These are phyloP conservation scores for Leistus spinibarbis DNA, from an alignment of 2,888 invertebrate species.

Conservation along the genomic window DNA sequence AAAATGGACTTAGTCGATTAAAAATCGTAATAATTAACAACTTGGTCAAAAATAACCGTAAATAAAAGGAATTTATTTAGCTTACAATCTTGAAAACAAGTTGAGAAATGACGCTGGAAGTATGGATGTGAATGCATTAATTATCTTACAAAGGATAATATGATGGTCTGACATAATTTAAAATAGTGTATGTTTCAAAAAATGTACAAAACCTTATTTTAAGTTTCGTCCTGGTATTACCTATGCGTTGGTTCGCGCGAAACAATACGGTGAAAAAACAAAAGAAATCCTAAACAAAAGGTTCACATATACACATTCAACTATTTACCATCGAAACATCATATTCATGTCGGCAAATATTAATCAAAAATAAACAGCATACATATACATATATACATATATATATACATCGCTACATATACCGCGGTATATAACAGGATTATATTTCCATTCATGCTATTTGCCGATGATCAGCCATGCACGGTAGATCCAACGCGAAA, in stretches of 20 bases:
- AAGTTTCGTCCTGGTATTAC: too few species aligned
- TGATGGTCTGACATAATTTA: too few species aligned
- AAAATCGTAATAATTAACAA: too few species aligned
- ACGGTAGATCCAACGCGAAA: conserved; percentile 28
- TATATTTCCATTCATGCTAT: conserved; percentile 39
- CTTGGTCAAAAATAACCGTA: too few species aligned
- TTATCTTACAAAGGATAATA: too few species aligned
- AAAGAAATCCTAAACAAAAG: conserved; percentile 37
- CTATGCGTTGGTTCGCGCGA: not conserved
- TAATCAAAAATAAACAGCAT: conserved; percentile 39
- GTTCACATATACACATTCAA: conserved; percentile 34
- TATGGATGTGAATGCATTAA: too few species aligned
- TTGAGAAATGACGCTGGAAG: too few species aligned
- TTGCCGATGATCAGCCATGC: conserved; percentile 39
- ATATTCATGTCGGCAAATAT: conserved; percentile 39
- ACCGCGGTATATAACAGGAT: conserved; percentile 25
- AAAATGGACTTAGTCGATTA: too few species aligned
- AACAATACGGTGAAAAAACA: conserved; percentile 37
- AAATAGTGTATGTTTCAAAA: too few species aligned
- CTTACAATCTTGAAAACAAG: too few species aligned
- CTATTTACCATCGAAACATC: conserved; percentile 38
- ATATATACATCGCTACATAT: not conserved
- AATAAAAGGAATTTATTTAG: too few species aligned
- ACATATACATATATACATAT: not conserved
- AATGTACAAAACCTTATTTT: too few species aligned